These are phyloP conservation scores for Leptinotarsa texana DNA, from an alignment of 1,140 invertebrate genomes.

Conservation along the genomic window DNA sequence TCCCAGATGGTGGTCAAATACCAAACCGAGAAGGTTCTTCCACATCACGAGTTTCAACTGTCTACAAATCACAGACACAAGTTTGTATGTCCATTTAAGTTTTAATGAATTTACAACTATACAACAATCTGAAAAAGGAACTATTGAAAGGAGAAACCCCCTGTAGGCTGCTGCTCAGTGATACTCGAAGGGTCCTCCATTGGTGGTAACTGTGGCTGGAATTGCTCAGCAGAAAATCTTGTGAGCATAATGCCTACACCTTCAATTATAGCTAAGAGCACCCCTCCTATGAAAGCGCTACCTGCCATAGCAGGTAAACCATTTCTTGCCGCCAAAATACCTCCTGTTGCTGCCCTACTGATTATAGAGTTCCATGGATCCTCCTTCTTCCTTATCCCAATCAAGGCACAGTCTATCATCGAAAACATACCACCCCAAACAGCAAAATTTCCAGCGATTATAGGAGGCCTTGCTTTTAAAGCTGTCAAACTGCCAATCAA, in stretches of 20 bases:
- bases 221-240: constrained; percentile 85
- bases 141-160: constrained; percentile 43
- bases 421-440: constrained; percentile 96
- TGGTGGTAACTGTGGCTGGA: constrained; percentile 74
- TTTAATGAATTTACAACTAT: constrained; percentile 30
- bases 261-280: constrained; percentile 94
- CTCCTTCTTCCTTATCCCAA: constrained; percentile 94
- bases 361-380: constrained; percentile 98
- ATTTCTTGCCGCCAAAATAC: constrained; percentile 80
- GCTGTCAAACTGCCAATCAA: constrained; percentile 80
- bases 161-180: constrained; percentile 36
- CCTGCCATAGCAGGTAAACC: constrained; percentile 93
- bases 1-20: too few species aligned
- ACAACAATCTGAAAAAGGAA: constrained; percentile 11
- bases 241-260: constrained; percentile 94
- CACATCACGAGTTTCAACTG: too few species aligned
- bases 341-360: constrained; percentile 93
- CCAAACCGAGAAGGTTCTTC: too few species aligned
- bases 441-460: constrained; percentile 92
- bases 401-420: constrained; percentile 94
- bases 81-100: constrained; percentile 3
- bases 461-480: constrained; percentile 86
- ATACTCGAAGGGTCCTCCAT: constrained; percentile 69
- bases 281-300: constrained; percentile 92
- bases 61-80: too few species aligned